A percentile compares a stretch with the other conserved stretches of the same genome.
Conservation (phyloP, 2,113 vertebrate genomes). For the Macaca nemestrina region DNA sequence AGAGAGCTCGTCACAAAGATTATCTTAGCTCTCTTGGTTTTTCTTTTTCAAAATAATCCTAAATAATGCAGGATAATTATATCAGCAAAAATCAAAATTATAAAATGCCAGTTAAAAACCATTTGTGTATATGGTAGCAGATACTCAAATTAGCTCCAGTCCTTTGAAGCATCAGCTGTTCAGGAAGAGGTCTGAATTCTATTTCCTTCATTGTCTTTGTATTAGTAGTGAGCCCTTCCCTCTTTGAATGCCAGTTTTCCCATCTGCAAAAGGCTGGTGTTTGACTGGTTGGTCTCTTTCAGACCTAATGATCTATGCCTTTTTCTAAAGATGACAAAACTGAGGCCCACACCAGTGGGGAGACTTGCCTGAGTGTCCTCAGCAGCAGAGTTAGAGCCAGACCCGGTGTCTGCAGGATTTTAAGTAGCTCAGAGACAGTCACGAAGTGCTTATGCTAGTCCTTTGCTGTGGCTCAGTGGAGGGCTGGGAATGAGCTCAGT, state of each 20-base stretch:
- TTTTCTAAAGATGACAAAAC: background rate
- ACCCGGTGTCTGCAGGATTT: background rate
- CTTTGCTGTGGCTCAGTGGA: background rate
- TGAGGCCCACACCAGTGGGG: background rate
- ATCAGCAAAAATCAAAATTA: slow-evolving; percentile 29
- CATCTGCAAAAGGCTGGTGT: background rate
- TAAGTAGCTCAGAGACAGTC: background rate
- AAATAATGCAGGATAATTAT: slow-evolving; percentile 6
- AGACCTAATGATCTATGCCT: background rate
- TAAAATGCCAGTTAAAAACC: background rate
- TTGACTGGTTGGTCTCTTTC: background rate
- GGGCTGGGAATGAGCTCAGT: background rate
- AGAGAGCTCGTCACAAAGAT: background rate
- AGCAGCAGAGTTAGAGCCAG: background rate
- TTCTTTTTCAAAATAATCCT: background rate
- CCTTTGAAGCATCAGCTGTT: background rate
- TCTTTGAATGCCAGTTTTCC: background rate
- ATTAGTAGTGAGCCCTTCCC: rapidly evolving
- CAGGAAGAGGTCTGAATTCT: background rate
- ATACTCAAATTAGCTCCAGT: background rate
- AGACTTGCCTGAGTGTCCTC: background rate
- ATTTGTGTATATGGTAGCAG: background rate
- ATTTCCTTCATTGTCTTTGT: background rate
- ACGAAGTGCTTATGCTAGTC: rapidly evolving
- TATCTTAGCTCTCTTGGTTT: slow-evolving; percentile 1